Evolutionary conservation across 2,888 invertebrate species (phyloP), one percentile per base, ranked within the genome.

Genomic region (Heliconius ethilla): DNA sequence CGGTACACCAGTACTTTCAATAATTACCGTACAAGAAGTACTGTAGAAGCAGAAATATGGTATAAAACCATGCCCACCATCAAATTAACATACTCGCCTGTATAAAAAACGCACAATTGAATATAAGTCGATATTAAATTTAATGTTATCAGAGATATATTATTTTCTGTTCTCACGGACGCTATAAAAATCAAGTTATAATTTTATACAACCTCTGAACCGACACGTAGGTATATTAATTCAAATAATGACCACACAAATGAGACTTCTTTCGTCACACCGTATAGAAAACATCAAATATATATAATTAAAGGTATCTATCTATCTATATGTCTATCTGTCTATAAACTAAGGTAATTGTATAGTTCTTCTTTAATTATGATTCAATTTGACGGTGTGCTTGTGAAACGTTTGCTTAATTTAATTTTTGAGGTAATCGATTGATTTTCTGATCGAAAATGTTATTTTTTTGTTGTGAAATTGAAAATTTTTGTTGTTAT

Each of bases 201-300:
- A 93, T 93, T 93, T 92, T 82, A 80, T 83, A 86, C 87, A 90
- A 92, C 92, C 93, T 92, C 89, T 89, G 94, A 94, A 90, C 94
- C 91, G 86, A 90, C 94, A 94, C 94, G 94, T 94, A 93, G 92
- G 88, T 92, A 92, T 93, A 94, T 94, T 94, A 94, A 94, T 94
- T 92, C 94, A 87, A 91, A 87, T 94, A 94, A 94, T 94, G 93
- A 93, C 92, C 81, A 76, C 85, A 84, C 86, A 90, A 90, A 90
- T 88, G 90, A 89, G 89, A 88, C 86, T 88, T 91, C 90, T 93
- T 93, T 94, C 93, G 93, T 93, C 93, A 93, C 93, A 92, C 85
- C 89, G 91, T 90, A 92, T 92, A 91, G 93, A 92, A 92, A 93
- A 93, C 91, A 92, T 91, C 92, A 92, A 93, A 93, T 92, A 91